Conservation (phyloP, 1,140 invertebrate species). For the Mizuhopecten yessoensis region DNA sequence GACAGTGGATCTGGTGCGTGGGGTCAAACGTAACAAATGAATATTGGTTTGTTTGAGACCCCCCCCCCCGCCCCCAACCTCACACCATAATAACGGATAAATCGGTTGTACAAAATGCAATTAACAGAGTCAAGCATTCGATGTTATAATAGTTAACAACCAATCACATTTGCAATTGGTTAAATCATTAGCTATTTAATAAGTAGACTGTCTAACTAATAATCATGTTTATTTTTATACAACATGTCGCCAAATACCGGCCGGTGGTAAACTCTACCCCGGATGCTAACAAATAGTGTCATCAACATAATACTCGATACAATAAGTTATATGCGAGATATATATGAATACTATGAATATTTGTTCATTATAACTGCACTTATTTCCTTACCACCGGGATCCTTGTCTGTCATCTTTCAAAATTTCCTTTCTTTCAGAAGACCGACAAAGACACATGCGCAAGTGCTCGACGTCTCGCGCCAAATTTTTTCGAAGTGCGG, state of each 20-base stretch:
- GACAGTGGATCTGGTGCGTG: no score
- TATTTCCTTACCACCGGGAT: conserved; percentile 67
- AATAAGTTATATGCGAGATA: background rate
- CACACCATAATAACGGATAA: no score
- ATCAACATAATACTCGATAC: background rate
- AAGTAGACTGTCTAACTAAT: no score
- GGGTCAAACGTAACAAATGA: no score
- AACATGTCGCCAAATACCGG: background rate
- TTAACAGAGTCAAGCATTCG: no score
- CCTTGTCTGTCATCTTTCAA: conserved; percentile 74
- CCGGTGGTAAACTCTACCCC: background rate
- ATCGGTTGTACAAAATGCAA: no score
- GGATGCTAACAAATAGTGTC: background rate
- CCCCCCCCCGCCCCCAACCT: no score
- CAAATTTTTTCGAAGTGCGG: conserved; percentile 62
- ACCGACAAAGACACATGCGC: conserved; percentile 65
- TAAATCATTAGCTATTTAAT: no score
- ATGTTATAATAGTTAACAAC: no score
- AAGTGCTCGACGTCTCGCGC: conserved; percentile 61
- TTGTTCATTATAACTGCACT: background rate
- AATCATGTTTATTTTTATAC: no score
- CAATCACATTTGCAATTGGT: no score
- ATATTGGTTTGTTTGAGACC: no score
- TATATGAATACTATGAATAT: background rate
- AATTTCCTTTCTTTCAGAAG: conserved; percentile 44